Conservation (phyloP, 2,113 vertebrate genomes). For the Triplophysa dalaica region DNA sequence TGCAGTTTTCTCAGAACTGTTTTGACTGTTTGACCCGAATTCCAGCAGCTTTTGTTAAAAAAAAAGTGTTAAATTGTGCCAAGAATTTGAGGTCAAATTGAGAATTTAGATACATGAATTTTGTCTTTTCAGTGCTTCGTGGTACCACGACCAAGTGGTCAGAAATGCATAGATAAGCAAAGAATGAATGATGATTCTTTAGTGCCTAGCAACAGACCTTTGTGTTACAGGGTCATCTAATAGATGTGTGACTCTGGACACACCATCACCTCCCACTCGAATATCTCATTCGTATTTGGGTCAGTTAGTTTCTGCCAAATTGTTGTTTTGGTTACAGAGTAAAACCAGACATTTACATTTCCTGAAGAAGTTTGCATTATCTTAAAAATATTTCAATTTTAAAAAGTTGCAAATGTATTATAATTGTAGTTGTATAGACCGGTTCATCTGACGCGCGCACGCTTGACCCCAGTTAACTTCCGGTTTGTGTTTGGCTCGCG, state of each 20-base stretch:
- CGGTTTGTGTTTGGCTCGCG: no score
- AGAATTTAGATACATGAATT: not conserved
- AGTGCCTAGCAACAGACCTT: not conserved
- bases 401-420: no score
- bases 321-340: not conserved
- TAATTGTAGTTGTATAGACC: not conserved
- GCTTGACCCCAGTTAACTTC: no score
- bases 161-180: not conserved
- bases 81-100: not conserved
- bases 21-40: not conserved
- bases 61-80: not conserved
- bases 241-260: not conserved
- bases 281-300: no score
- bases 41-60: not conserved
- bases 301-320: no score
- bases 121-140: not conserved
- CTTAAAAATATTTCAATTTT: no score
- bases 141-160: not conserved
- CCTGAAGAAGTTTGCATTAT: not conserved
- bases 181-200: not conserved
- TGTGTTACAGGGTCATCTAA: not conserved
- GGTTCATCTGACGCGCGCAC: no score
- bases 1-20: not conserved
- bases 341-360: not conserved
- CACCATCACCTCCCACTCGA: no score